Evolutionary conservation across 2,888 invertebrate genomes (phyloP).

Genomic region (Luperina testacea): DNA sequence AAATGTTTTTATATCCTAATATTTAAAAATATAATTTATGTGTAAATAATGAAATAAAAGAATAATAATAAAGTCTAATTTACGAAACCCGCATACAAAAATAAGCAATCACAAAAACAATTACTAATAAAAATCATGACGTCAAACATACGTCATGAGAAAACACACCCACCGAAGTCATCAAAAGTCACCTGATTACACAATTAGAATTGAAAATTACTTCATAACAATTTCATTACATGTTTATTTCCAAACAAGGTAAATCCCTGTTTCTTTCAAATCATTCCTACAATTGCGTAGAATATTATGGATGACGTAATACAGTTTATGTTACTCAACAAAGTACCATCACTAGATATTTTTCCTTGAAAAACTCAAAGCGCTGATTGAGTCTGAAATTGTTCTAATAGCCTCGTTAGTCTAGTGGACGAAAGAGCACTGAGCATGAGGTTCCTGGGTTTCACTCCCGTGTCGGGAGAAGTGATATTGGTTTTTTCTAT

Average conservation of each 20-base stretch:
- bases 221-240: slow-evolving; percentile 19
- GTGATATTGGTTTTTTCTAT: too few relatives aligned
- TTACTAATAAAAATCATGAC: slow-evolving; percentile 1
- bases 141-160: slow-evolving; percentile 19
- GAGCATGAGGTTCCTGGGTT: not conserved
- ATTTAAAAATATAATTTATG: too few relatives aligned
- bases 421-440: not conserved
- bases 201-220: slow-evolving; percentile 27
- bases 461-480: not conserved
- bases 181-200: slow-evolving; percentile 5
- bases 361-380: not conserved
- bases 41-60: too few relatives aligned
- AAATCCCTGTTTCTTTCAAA: slow-evolving; percentile 3
- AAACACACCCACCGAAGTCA: slow-evolving; percentile 43
- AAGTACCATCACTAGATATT: not conserved
- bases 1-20: too few relatives aligned
- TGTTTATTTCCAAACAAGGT: slow-evolving; percentile 12
- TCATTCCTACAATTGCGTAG: slow-evolving; percentile 12
- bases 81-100: not conserved
- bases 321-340: not conserved
- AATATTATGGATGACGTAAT: not conserved
- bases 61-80: too few relatives aligned
- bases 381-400: not conserved
- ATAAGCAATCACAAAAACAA: not conserved
- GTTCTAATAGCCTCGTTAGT: not conserved